Base-by-base conservation (phyloP, 2,113 vertebrate genomes). In the Eolophus roseicapilla region DNA sequence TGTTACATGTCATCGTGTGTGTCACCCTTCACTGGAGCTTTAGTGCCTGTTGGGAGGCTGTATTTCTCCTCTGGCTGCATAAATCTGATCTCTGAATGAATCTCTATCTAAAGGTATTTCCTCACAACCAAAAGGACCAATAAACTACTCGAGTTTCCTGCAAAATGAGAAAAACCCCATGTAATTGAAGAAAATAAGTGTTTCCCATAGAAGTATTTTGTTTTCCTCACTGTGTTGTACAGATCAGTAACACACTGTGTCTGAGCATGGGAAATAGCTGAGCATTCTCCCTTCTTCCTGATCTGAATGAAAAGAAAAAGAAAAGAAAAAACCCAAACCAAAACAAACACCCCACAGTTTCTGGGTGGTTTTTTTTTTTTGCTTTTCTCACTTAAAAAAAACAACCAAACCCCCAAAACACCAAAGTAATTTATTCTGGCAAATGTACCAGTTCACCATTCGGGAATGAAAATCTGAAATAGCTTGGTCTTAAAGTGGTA, bases 61-160 rank as follows among this genome's bases (percentile, higher is more conserved):
- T 37, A 15, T 18, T 92, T 29, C 49, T 63, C 18, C 35, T 59
- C 80, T 11, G 31, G 39, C 29, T 95, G n/a, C 19, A 28, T 46
- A 79, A 84, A 82, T 44, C 35, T 0, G 1, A 37, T 65, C 83
- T 55, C 69, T 84, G 55, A 77, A 50, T 31, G 24, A 68, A 28
- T 70, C 0, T 0, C 44, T 64, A 3, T 21, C 27, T 7, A 4
- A 37, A 79, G 28, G 14, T 29, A 39, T 62, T 69, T 76, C 52
- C 67, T 73, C 33, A 19, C 33, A 67, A 37, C 62, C 4, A 33
- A 53, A 63, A 35, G 39, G 65, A 60, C 47, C 10, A 24, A 79
- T 35, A 49, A 90, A 28, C 13, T 33, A 41, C 18, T 41, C 0
- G 1, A 13, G 1, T 31, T 79, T 81, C 60, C 46, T 25, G 10